Base-by-base conservation (phyloP, 2,113 vertebrate species). In the Pseudonaja textilis region DNA sequence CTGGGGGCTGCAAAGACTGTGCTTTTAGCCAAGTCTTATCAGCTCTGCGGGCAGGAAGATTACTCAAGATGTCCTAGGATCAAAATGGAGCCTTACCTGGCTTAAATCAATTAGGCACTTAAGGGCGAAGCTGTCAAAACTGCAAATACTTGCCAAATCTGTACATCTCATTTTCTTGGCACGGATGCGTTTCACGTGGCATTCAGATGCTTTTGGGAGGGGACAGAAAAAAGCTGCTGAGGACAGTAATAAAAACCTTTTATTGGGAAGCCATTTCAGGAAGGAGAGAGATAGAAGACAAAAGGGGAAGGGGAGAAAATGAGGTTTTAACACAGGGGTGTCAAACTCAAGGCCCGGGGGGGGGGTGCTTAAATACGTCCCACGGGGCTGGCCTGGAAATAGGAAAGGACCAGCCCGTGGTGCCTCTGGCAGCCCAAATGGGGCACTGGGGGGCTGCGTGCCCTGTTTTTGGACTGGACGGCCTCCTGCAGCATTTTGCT, bases 61-160 rank as follows among this genome's bases (percentile, higher is more conserved):
- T 98, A 98, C 95, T 95, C 94, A 96, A 96, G 96, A 96, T 94
- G 92, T 93, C 94, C 88, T 23, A 4, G 97, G 97, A 96, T 97
- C 94, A 97, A 96, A 22, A 92, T 0, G 90, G 95, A 95, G 96
- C 94, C 94, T 94, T 92, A 96, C 95, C 92, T 95, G 95, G 94
- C 96, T 97, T 98, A 98, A 98, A 97, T 96, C 97, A 98, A 98
- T 98, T 98, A 97, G 93, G 94, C 97, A 96, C 97, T 96, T 89
- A 98, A 93, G 81, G 95, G 91, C 94, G 91, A 96, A 97, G 94
- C 96, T 97, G 97, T 96, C 96, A 97, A 97, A 50, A 96, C 91
- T 89, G 0, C 92, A 96, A 95, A 69, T 1, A 90, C 96, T n/a
- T 96, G 97, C 97, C 98, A 97, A 96, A 95, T 94, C 92, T 90